Percentiles rank a stretch among this genome's conserved stretches.
Evolutionary conservation across 1,140 invertebrate genomes (phyloP).

Genomic region (Lordiphosa clarofinis): DNA sequence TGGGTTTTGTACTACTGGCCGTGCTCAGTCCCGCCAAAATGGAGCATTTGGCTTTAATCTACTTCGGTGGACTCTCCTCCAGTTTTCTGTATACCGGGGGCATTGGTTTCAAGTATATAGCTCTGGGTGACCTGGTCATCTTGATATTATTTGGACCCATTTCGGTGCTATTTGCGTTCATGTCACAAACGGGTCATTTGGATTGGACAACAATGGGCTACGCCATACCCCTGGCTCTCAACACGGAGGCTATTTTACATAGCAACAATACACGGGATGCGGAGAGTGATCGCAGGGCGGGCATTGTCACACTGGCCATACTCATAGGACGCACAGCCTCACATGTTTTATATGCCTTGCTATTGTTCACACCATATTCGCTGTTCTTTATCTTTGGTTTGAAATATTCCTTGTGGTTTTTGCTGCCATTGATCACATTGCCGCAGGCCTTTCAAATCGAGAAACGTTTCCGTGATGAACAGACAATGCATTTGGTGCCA

Average conservation of each 20-base stretch:
- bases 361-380: conserved; percentile 95
- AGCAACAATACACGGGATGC: conserved; percentile 96
- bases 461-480: conserved; percentile 89
- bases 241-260: conserved; percentile 96
- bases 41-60: conserved; percentile 95
- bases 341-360: conserved; percentile 93
- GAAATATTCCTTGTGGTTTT: conserved; percentile 92
- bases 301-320: conserved; percentile 95
- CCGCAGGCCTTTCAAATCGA: conserved; percentile 94
- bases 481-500: conserved; percentile 90
- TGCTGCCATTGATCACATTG: conserved; percentile 92
- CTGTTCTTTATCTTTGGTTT: conserved; percentile 91
- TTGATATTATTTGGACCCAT: conserved; percentile 96
- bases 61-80: conserved; percentile 97
- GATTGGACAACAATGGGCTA: conserved; percentile 94
- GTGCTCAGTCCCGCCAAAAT: conserved; percentile 92
- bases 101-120: conserved; percentile 96
- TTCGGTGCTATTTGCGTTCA: conserved; percentile 95
- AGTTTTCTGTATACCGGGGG: conserved; percentile 96
- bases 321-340: conserved; percentile 94
- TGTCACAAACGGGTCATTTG: conserved; percentile 92
- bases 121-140: conserved; percentile 93
- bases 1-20: conserved; percentile 91
- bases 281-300: conserved; percentile 90
- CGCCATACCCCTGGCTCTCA: conserved; percentile 94